Conservation (phyloP, 2,797 vertebrate genomes). For the Danio aesculapii region DNA sequence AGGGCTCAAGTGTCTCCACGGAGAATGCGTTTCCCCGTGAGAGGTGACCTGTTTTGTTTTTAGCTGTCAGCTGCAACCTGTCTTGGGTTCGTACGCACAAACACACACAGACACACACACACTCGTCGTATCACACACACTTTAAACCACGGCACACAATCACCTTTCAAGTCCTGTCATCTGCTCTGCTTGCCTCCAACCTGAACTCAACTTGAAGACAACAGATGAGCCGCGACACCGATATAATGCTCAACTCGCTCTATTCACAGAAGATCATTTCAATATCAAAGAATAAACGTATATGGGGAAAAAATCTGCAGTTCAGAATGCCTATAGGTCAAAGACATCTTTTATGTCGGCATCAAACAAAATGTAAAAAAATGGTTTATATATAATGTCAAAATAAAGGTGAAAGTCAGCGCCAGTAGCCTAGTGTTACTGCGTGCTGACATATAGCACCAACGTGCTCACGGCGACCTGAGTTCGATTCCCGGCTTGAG, state of each 20-base stretch:
- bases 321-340: too few relatives aligned
- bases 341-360: too few relatives aligned
- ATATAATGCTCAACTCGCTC: neutral
- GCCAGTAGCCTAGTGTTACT: too few relatives aligned
- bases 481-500: too few relatives aligned
- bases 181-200: neutral
- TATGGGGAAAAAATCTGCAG: neutral
- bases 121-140: slow-evolving; percentile 14
- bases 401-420: too few relatives aligned
- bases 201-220: neutral
- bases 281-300: neutral
- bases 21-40: slow-evolving; percentile 69
- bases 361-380: too few relatives aligned
- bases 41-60: slow-evolving; percentile 77
- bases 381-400: too few relatives aligned
- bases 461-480: too few relatives aligned
- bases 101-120: neutral
- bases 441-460: too few relatives aligned
- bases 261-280: neutral
- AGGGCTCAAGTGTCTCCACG: slow-evolving; percentile 57
- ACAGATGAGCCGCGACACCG: neutral
- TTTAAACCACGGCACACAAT: neutral
- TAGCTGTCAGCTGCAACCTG: slow-evolving; percentile 59
- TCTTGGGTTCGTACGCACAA: slow-evolving; percentile 9
- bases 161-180: slow-evolving; percentile 19